Conservation (phyloP, 2,113 vertebrate species). For the Aleadryas rufinucha region DNA sequence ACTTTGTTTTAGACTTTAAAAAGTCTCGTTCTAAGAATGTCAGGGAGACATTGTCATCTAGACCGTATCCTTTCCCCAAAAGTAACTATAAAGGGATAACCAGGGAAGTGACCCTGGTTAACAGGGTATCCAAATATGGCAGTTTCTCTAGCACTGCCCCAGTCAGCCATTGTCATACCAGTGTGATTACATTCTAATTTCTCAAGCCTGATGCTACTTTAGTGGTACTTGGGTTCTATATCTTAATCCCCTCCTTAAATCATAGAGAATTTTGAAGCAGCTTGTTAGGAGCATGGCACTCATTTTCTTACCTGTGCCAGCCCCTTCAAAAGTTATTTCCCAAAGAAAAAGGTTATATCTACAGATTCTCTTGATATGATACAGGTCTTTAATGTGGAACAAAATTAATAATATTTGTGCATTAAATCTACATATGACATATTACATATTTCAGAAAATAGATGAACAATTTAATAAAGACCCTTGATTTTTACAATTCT, state of each 20-base stretch:
- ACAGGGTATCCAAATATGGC: neutral
- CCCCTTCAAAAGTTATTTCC: neutral
- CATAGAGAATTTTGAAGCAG: neutral
- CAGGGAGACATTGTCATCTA: neutral
- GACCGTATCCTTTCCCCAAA: neutral
- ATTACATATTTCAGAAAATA: neutral
- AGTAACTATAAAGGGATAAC: neutral
- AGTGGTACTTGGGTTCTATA: neutral
- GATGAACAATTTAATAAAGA: neutral
- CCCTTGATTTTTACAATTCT: neutral
- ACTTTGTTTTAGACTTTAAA: neutral
- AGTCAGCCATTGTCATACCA: neutral
- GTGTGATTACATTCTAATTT: neutral
- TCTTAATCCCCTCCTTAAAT: neutral
- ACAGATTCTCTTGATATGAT: neutral
- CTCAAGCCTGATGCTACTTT: neutral
- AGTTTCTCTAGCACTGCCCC: neutral
- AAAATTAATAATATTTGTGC: neutral
- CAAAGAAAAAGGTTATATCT: neutral
- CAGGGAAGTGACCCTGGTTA: neutral
- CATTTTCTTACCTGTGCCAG: neutral
- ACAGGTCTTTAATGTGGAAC: neutral
- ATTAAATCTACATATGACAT: neutral
- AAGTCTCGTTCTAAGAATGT: neutral
- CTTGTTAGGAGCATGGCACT: neutral